Evolutionary conservation across 2,797 vertebrate genomes (phyloP).

Genomic region (Dendrocincla tyrannina): DNA sequence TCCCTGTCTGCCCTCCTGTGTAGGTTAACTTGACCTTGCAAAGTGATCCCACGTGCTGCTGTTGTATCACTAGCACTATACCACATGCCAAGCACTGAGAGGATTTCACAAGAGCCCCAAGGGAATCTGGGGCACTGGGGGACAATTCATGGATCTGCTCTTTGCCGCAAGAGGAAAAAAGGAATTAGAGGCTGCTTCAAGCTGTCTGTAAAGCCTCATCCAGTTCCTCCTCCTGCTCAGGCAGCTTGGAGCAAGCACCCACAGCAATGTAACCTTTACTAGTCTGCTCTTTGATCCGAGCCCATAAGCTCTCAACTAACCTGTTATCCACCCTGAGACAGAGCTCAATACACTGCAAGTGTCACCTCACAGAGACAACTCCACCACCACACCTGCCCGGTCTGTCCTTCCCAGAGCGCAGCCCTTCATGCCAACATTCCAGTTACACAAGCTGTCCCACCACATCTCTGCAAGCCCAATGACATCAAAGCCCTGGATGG

Average conservation of each 20-base stretch:
- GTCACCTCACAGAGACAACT: background rate
- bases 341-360: background rate
- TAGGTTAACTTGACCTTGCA: background rate
- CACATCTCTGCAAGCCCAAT: background rate
- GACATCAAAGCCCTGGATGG: background rate
- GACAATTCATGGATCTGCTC: background rate
- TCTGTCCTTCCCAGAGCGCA: background rate
- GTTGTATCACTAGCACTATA: background rate
- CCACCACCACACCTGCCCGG: background rate
- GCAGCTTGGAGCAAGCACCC: background rate
- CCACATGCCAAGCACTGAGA: background rate
- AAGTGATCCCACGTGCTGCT: background rate
- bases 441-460: background rate
- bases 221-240: background rate
- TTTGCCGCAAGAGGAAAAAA: background rate
- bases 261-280: background rate
- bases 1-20: background rate
- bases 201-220: background rate
- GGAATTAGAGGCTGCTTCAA: background rate
- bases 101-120: background rate
- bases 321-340: background rate
- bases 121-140: background rate
- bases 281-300: background rate
- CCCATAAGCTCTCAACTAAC: rapidly evolving
- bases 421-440: background rate